A percentile compares a stretch with the other conserved stretches of the same genome.
Evolutionary conservation across 2,797 vertebrate species (phyloP).

Genomic region (Enteromius thamalakanensis): DNA sequence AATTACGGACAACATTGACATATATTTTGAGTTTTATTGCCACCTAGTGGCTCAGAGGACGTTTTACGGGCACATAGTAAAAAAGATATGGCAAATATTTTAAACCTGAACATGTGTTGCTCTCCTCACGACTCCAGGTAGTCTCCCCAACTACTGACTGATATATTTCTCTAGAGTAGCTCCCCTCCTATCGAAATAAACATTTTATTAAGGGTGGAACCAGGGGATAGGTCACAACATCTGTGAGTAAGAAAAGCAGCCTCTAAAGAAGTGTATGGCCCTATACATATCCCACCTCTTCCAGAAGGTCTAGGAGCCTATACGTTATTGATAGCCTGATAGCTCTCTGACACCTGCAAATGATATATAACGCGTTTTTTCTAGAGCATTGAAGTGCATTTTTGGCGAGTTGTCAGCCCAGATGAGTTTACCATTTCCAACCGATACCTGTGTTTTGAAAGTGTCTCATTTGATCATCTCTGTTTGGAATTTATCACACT

Average conservation of each 20-base stretch:
- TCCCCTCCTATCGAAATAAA: slow-evolving; percentile 66
- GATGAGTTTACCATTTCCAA: background rate
- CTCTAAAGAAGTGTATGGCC: background rate
- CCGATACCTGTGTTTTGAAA: background rate
- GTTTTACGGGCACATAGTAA: background rate
- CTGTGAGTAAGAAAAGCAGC: background rate
- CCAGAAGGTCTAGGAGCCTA: background rate
- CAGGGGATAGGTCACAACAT: slow-evolving; percentile 5
- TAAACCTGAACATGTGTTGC: slow-evolving; percentile 30
- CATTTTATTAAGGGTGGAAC: slow-evolving; percentile 3
- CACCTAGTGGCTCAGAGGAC: slow-evolving; percentile 1
- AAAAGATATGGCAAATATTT: background rate
- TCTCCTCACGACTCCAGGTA: slow-evolving; percentile 27
- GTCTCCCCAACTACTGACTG: slow-evolving; percentile 46
- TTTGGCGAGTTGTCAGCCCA: background rate
- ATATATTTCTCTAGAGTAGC: slow-evolving; percentile 50
- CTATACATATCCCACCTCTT: background rate
- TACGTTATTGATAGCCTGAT: background rate
- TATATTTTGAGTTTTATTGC: background rate
- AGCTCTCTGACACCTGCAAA: background rate
- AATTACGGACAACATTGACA: background rate
- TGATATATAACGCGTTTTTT: background rate
- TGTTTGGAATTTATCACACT: background rate
- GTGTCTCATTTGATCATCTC: background rate
- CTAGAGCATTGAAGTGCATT: background rate